These are phyloP conservation scores for Emydoidea blandingii DNA, from an alignment of 2,797 vertebrate species.

Conservation along the genomic window DNA sequence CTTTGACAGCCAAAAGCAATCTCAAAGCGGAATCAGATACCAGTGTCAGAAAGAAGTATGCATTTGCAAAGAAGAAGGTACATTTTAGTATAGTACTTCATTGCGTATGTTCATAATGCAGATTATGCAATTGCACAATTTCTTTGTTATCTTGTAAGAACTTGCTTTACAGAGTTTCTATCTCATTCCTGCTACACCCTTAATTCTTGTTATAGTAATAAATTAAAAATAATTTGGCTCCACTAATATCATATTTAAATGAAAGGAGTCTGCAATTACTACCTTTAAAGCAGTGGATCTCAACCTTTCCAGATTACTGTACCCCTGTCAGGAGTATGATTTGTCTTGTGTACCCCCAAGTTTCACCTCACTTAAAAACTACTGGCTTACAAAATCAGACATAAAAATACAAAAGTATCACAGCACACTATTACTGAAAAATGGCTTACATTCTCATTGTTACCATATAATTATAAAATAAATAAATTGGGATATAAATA, in stretches of 20 bases:
- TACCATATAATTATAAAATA: too few species aligned
- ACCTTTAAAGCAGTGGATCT: not conserved
- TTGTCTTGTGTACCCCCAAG: too few species aligned
- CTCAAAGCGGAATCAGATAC: slow-evolving; percentile 81
- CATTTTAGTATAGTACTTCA: not conserved
- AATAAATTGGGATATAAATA: too few species aligned
- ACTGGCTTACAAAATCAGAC: too few species aligned
- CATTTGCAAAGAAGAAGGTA: slow-evolving; percentile 88
- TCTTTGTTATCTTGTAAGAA: not conserved
- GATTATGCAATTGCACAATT: not conserved
- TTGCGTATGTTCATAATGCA: not conserved
- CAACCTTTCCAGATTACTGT: too few species aligned
- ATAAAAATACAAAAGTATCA: too few species aligned
- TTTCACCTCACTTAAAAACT: too few species aligned
- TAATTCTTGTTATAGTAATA: not conserved
- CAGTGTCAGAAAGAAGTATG: slow-evolving; percentile 82
- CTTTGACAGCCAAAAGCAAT: slow-evolving; percentile 37
- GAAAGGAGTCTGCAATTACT: not conserved
- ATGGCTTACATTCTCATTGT: too few species aligned
- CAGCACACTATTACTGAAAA: too few species aligned
- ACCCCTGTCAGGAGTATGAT: too few species aligned
- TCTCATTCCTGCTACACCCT: not conserved
- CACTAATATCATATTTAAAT: not conserved
- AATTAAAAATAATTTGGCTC: not conserved
- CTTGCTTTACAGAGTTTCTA: not conserved